phyloP scores from a whole-genome alignment of 1,140 invertebrate species.

The Subanguina moxae region DNA sequence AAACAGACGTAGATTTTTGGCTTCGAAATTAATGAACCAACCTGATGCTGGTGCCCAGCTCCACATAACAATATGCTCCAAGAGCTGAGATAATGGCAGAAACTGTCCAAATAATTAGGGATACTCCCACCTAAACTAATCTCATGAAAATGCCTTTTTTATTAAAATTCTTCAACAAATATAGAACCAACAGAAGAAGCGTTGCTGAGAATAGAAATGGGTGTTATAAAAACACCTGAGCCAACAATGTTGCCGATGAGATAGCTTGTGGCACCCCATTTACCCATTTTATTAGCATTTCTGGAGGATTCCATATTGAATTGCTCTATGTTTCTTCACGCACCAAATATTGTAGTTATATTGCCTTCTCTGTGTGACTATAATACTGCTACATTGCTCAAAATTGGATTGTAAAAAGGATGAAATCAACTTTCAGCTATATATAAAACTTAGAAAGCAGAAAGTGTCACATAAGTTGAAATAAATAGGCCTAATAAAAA shows the following conservation, averaged over 20 bases:
- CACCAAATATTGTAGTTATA: too few relatives aligned
- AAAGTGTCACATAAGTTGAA: too few relatives aligned
- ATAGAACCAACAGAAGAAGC: constrained; percentile 21
- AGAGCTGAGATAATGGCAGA: constrained; percentile 46
- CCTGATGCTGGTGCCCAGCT: constrained; percentile 45
- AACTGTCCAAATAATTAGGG: constrained; percentile 39
- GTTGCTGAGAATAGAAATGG: constrained; percentile 22
- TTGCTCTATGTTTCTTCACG: too few relatives aligned
- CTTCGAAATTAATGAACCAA: too few relatives aligned
- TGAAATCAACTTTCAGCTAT: too few relatives aligned
- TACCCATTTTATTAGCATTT: constrained; percentile 20
- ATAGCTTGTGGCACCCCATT: constrained; percentile 27
- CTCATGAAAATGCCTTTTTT: neutral
- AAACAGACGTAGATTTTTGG: constrained; percentile 48
- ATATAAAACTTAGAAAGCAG: too few relatives aligned
- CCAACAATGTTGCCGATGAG: constrained; percentile 33
- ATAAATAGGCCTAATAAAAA: too few relatives aligned
- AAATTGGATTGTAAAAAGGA: too few relatives aligned
- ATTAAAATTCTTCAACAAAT: neutral
- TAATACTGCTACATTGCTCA: too few relatives aligned
- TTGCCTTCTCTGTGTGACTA: too few relatives aligned
- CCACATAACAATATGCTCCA: constrained; percentile 60
- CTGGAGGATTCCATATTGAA: neutral
- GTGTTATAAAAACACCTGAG: constrained; percentile 37
- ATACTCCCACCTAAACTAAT: constrained; percentile 47